phyloP scores from a whole-genome alignment of 37 sponge, comb jelly and placozoan genomes.

The Chondrilla cf. caribensis region DNA sequence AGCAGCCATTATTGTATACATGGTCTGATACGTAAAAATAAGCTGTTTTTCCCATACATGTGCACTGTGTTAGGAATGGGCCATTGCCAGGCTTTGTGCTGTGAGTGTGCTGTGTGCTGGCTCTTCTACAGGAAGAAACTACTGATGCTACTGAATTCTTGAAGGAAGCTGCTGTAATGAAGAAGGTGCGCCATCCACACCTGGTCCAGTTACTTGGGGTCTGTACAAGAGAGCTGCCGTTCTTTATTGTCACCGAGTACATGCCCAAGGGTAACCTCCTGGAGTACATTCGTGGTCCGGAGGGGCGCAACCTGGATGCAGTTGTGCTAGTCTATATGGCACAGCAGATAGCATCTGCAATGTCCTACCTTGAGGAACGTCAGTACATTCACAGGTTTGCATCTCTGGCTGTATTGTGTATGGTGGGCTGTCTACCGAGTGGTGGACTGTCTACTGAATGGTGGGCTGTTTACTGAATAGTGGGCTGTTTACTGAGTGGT shows the following conservation, averaged over 20 bases:
- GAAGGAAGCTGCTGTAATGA: slow-evolving; percentile 97
- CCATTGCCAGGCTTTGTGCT: too few relatives aligned
- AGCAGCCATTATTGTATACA: neutral
- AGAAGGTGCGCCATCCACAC: slow-evolving; percentile 84
- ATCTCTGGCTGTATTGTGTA: neutral
- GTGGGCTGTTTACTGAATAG: neutral
- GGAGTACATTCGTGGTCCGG: slow-evolving; percentile 83
- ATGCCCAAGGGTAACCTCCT: slow-evolving; percentile 95
- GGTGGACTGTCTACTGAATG: too few relatives aligned
- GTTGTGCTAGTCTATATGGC: slow-evolving; percentile 87
- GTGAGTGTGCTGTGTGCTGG: neutral
- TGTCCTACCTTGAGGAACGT: slow-evolving; percentile 92
- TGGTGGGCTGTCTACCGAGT: neutral
- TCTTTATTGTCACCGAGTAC: slow-evolving; percentile 97
- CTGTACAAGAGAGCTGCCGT: slow-evolving; percentile 90
- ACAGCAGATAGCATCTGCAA: slow-evolving; percentile 90
- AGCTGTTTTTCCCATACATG: too few relatives aligned
- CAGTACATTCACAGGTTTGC: slow-evolving; percentile 91
- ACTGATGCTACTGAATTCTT: slow-evolving; percentile 90
- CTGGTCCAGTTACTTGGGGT: slow-evolving; percentile 95
- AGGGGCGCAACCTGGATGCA: slow-evolving; percentile 71
- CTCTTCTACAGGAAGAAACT: slow-evolving; percentile 98
- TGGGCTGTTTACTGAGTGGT: too few relatives aligned
- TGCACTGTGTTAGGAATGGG: too few relatives aligned
- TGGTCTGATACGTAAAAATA: neutral